Percentiles rank a stretch among this genome's conserved stretches.
Conservation (phyloP, 2,888 invertebrate species). For the Teleogryllus oceanicus region DNA sequence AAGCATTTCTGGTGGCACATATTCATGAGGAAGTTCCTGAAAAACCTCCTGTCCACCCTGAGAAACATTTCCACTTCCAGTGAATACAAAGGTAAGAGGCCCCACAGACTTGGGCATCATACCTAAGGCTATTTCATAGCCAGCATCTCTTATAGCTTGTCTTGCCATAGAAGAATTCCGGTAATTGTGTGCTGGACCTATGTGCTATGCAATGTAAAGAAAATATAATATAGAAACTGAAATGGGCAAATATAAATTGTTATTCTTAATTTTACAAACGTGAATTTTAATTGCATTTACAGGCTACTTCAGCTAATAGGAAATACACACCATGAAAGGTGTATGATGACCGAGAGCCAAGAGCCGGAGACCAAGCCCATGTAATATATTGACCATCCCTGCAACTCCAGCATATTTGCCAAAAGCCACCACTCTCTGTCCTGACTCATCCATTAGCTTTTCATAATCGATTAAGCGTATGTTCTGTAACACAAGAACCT, state of each 20-base stretch:
- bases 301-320: slow-evolving; percentile 21
- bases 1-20: slow-evolving; percentile 91
- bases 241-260: neutral
- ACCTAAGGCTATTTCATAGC: slow-evolving; percentile 93
- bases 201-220: slow-evolving; percentile 59
- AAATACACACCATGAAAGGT: slow-evolving; percentile 82
- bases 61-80: slow-evolving; percentile 71
- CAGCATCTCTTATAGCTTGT: slow-evolving; percentile 96
- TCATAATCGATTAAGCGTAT: slow-evolving; percentile 97
- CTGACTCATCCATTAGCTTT: slow-evolving; percentile 83
- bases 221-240: neutral
- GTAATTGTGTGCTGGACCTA: slow-evolving; percentile 98
- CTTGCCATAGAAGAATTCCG: slow-evolving; percentile 95
- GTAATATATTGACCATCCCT: slow-evolving; percentile 97
- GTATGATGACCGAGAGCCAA: slow-evolving; percentile 97
- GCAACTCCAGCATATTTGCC: slow-evolving; percentile 98
- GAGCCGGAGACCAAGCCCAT: slow-evolving; percentile 89
- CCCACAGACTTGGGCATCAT: slow-evolving; percentile 98
- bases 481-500: slow-evolving; percentile 54
- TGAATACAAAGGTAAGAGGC: slow-evolving; percentile 95
- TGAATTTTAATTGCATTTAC: neutral
- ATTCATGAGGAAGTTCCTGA: slow-evolving; percentile 95
- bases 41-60: slow-evolving; percentile 87
- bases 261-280: too few relatives aligned
- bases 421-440: slow-evolving; percentile 93